Percentiles rank a stretch among this genome's conserved stretches.
These are phyloP conservation scores for Polymixis flavicincta DNA, from an alignment of 2,888 invertebrate species.

Conservation along the genomic window DNA sequence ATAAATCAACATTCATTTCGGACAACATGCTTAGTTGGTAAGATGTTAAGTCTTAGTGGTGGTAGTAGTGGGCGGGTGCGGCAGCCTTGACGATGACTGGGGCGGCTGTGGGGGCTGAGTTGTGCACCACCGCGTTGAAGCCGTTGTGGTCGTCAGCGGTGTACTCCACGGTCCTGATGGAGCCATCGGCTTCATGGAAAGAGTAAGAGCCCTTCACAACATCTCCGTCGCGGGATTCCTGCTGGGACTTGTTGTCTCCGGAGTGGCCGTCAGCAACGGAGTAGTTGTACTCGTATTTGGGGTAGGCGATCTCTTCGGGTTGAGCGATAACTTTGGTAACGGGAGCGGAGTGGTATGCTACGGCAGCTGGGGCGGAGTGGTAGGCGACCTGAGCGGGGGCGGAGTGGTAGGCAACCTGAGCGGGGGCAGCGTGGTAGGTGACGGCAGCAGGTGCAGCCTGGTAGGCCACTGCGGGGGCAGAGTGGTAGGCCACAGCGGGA, in stretches of 20 bases:
- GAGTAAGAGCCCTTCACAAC: slow-evolving; percentile 88
- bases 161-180: slow-evolving; percentile 88
- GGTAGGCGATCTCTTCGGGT: slow-evolving; percentile 69
- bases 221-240: slow-evolving; percentile 87
- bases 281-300: slow-evolving; percentile 86
- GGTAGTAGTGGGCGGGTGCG: slow-evolving; percentile 80
- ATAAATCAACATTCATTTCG: slow-evolving; percentile 67
- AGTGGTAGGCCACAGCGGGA: slow-evolving; percentile 64
- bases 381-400: slow-evolving; percentile 64
- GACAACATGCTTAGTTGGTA: slow-evolving; percentile 42
- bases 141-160: slow-evolving; percentile 88
- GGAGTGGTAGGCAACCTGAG: slow-evolving; percentile 64
- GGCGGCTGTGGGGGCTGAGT: slow-evolving; percentile 78
- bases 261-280: slow-evolving; percentile 88
- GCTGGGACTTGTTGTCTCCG: slow-evolving; percentile 89
- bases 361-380: slow-evolving; percentile 68
- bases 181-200: slow-evolving; percentile 88
- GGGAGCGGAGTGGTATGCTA: slow-evolving; percentile 71
- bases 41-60: slow-evolving; percentile 68
- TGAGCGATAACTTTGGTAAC: slow-evolving; percentile 72
- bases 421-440: slow-evolving; percentile 67
- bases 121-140: slow-evolving; percentile 83
- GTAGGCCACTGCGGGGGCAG: slow-evolving; percentile 63
- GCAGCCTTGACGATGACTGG: slow-evolving; percentile 77
- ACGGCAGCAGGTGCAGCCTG: slow-evolving; percentile 66